A percentile compares a stretch with the other conserved stretches of the same genome.
Conservation (phyloP, 2,797 vertebrate species). For the Notolabrus celidotus region DNA sequence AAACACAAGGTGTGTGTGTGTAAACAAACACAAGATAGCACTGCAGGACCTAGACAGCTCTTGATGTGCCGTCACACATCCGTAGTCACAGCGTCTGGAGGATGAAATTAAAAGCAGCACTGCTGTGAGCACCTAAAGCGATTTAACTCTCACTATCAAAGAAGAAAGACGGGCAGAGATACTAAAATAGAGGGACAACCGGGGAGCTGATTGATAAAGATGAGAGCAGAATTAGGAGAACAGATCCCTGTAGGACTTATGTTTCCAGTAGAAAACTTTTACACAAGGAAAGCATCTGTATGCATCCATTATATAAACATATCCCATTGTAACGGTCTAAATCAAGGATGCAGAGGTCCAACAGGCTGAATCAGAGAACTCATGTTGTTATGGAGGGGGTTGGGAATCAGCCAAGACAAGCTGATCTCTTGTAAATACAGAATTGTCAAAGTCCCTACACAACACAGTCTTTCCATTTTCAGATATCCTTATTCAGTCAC, state of each 20-base stretch:
- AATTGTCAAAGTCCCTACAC: too few species aligned
- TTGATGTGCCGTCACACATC: slow-evolving; percentile 25
- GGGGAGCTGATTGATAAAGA: not conserved
- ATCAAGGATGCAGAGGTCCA: too few species aligned
- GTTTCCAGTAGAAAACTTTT: not conserved
- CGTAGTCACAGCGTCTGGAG: slow-evolving; percentile 31
- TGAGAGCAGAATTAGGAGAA: not conserved
- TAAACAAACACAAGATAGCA: slow-evolving; percentile 17
- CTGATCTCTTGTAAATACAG: too few species aligned
- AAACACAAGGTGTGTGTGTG: not conserved
- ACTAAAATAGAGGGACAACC: slow-evolving; percentile 8
- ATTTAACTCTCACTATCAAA: not conserved
- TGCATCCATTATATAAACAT: too few species aligned
- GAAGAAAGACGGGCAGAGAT: not conserved
- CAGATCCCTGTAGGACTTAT: not conserved
- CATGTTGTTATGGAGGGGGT: not conserved
- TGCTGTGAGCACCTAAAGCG: slow-evolving; percentile 10
- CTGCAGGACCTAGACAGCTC: slow-evolving; percentile 31
- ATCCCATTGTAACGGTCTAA: too few species aligned
- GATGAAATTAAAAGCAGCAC: not conserved
- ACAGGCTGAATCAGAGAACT: too few species aligned
- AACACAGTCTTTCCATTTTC: not conserved
- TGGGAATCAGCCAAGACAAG: not conserved
- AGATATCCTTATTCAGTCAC: too few species aligned
- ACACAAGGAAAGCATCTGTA: too few species aligned